phyloP scores from a whole-genome alignment of 2,888 invertebrate species.

The Chrysolina americana region DNA sequence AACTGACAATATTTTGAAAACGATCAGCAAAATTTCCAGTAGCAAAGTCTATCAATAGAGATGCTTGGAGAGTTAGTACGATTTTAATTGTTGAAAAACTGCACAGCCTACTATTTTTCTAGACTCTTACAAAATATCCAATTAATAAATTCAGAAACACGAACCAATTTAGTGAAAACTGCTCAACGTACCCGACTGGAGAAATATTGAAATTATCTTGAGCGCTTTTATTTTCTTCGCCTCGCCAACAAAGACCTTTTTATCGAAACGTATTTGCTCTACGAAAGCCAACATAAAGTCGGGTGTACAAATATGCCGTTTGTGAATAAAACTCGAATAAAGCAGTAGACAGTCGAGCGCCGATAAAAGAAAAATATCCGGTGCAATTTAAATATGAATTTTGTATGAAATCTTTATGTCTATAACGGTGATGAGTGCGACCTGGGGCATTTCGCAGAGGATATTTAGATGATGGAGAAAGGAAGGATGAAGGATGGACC shows the following conservation, averaged over 20 bases:
- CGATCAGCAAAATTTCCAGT: too few species aligned
- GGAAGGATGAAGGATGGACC: slow-evolving; percentile 41
- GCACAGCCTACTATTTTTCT: too few species aligned
- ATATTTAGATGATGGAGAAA: slow-evolving; percentile 44
- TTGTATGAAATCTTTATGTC: slow-evolving; percentile 37
- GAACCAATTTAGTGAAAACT: too few species aligned
- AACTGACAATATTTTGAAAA: too few species aligned
- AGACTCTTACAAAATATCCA: too few species aligned
- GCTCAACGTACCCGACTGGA: not conserved
- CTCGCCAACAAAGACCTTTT: slow-evolving; percentile 41
- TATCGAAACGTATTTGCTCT: slow-evolving; percentile 38
- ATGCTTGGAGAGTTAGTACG: too few species aligned
- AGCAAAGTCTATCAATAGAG: too few species aligned
- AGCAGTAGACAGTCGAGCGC: slow-evolving; percentile 40
- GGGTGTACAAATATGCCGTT: slow-evolving; percentile 46
- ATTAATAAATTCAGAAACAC: too few species aligned
- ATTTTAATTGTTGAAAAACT: too few species aligned
- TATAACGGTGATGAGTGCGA: slow-evolving; percentile 27
- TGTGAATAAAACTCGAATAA: slow-evolving; percentile 50
- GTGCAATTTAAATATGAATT: slow-evolving; percentile 49
- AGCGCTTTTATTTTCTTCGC: slow-evolving; percentile 34
- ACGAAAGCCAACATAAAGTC: slow-evolving; percentile 39
- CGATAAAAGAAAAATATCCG: slow-evolving; percentile 49
- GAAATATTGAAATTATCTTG: slow-evolving; percentile 40
- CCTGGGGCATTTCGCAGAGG: slow-evolving; percentile 32